phyloP scores from a whole-genome alignment of 2,113 vertebrate species.

The Capra hircus region DNA sequence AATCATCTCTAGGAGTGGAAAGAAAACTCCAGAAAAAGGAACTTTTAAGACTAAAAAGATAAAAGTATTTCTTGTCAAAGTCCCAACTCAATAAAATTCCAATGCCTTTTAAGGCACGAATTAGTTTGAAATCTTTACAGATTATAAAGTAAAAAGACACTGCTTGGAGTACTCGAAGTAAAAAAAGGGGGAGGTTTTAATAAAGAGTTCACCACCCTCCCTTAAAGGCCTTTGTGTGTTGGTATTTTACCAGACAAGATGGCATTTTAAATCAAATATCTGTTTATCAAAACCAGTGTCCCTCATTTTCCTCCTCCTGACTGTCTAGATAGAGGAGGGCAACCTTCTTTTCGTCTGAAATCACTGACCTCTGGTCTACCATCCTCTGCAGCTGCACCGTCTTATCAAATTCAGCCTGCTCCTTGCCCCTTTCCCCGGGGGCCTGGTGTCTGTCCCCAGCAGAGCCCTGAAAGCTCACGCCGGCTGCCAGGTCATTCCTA shows the following conservation, averaged over 20 bases:
- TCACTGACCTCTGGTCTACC: conserved; percentile 80
- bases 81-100: conserved; percentile 29
- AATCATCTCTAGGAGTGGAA: conserved; percentile 36
- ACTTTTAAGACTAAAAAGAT: conserved; percentile 37
- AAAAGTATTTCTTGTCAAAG: conserved; percentile 15
- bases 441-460: conserved; percentile 31
- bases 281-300: conserved; percentile 81
- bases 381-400: conserved; percentile 80
- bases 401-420: conserved; percentile 73
- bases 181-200: conserved; percentile 18
- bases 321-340: conserved; percentile 89
- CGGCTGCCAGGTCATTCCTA: conserved; percentile 30
- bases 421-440: conserved; percentile 44
- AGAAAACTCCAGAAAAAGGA: conserved; percentile 48
- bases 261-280: neutral
- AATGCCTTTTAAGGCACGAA: neutral
- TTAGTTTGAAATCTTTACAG: conserved; percentile 21
- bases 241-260: neutral
- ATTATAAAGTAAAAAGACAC: neutral
- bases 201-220: neutral
- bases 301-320: conserved; percentile 81
- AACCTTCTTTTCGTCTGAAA: conserved; percentile 86
- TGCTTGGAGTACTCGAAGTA: conserved; percentile 6
- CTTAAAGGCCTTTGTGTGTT: neutral
- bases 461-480: conserved; percentile 34